Evolutionary conservation across 2,888 invertebrate species (phyloP), one percentile per base, ranked within the genome.

Genomic region (Amphimallon solstitiale): DNA sequence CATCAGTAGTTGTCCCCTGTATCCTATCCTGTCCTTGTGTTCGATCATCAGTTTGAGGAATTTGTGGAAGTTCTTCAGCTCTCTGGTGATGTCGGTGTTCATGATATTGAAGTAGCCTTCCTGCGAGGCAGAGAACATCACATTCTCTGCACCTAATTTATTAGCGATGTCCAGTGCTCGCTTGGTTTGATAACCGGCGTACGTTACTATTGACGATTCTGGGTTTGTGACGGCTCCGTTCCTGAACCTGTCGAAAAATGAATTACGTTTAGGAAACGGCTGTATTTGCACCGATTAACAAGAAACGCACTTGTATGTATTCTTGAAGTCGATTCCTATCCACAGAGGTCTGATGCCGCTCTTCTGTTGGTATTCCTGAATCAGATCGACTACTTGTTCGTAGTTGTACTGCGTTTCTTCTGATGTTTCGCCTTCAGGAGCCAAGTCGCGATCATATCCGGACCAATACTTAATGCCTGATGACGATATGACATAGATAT

Each of bases 321-420:
- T 84, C 78, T 88, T 88, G 60, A 90, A 78, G 74, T 90, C 88
- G 6, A 88, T 87, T 0, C 89, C 88, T 1, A 88, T 79, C 89
- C 89, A 90, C 64, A 90, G 75, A 54, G 87, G 77, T 75, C 86
- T 87, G 43, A 89, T 78, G 1, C 88, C 87, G 43, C 84, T 85
- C 69, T 85, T 80, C 72, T 86, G 85, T 70, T 84, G 83, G 71
- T 88, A 76, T 68, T 89, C 87, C 63, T 80, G 81, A 0, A 88
- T 83, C 48, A 86, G 84, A 64, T 88, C 88, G 0, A 82, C 79
- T 0, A 89, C 81, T 61, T 88, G 87, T 65, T 90, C 89, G 80
- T 87, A 85, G 68, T 86, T 83, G 3, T 78, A 74, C 71, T 84
- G 84, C 17, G 82, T 84, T 74, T 89, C 89, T 10, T 86, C 87